Percentiles rank a stretch among this genome's conserved stretches.
Evolutionary conservation across 2,113 vertebrate species (phyloP).

Genomic region (Dipodomys merriami): DNA sequence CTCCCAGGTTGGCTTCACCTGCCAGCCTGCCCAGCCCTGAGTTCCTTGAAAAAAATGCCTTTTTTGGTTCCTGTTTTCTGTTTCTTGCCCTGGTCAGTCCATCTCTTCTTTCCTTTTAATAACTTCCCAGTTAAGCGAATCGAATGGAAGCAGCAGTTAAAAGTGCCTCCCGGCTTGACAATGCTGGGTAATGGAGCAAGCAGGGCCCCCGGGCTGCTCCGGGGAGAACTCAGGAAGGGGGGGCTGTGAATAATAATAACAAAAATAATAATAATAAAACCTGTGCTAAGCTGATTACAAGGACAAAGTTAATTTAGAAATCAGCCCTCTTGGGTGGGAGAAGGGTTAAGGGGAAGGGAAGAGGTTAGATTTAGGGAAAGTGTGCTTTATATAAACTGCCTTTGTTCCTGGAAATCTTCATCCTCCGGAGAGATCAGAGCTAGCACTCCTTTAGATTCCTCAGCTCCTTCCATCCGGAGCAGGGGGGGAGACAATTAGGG

Average conservation of each 20-base stretch:
- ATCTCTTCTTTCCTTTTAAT: slow-evolving; percentile 56
- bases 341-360: background rate
- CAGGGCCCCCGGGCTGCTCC: slow-evolving; percentile 62
- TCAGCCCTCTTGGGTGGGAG: background rate
- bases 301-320: slow-evolving; percentile 76
- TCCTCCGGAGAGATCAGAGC: slow-evolving; percentile 38
- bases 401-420: slow-evolving; percentile 76
- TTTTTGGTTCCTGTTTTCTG: background rate
- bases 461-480: slow-evolving; percentile 58
- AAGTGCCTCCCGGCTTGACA: slow-evolving; percentile 61
- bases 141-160: slow-evolving; percentile 60
- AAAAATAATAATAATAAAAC: background rate
- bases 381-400: slow-evolving; percentile 38
- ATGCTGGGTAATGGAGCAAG: slow-evolving; percentile 66
- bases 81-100: background rate
- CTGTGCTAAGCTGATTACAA: slow-evolving; percentile 69
- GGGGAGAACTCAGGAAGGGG: slow-evolving; percentile 57
- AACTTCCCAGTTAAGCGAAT: slow-evolving; percentile 67
- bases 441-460: slow-evolving; percentile 63
- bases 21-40: background rate
- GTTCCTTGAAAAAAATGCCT: background rate
- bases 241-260: background rate
- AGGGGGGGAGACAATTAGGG: slow-evolving; percentile 61
- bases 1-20: background rate
- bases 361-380: slow-evolving; percentile 53